These are phyloP conservation scores for Corythornis cristatus DNA, from an alignment of 2,113 vertebrate genomes.

Conservation along the genomic window DNA sequence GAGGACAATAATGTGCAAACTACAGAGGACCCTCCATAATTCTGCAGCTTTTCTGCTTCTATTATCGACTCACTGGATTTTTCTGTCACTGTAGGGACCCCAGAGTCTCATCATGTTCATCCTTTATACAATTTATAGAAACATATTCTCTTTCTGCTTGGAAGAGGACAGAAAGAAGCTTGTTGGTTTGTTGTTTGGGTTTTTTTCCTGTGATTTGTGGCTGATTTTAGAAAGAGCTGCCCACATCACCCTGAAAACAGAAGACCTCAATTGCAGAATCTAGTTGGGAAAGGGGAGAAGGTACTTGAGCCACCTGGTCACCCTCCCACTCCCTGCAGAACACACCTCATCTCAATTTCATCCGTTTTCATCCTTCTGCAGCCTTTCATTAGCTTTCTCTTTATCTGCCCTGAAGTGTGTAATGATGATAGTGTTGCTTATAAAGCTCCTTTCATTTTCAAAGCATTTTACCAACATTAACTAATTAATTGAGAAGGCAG, in stretches of 20 bases:
- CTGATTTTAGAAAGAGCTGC: not conserved
- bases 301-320: not conserved
- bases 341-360: constrained; percentile 33
- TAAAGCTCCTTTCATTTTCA: constrained; percentile 15
- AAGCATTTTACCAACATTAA: constrained; percentile 52
- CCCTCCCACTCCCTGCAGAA: not conserved
- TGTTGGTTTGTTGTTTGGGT: no score
- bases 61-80: not conserved
- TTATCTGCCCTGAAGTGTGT: constrained; percentile 30
- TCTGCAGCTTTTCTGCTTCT: not conserved
- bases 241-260: not conserved
- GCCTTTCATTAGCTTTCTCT: constrained; percentile 30
- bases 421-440: constrained; percentile 18
- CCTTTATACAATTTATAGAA: not conserved
- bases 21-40: not conserved
- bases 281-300: not conserved
- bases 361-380: constrained; percentile 1
- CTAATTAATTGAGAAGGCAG: constrained; percentile 57
- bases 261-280: not conserved
- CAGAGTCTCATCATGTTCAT: not conserved
- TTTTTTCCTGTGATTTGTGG: not conserved
- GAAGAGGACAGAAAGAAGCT: not conserved
- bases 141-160: not conserved
- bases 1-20: not conserved
- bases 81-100: not conserved